Conservation (phyloP, 2,888 invertebrate genomes). For the Alloplasta piceator region DNA sequence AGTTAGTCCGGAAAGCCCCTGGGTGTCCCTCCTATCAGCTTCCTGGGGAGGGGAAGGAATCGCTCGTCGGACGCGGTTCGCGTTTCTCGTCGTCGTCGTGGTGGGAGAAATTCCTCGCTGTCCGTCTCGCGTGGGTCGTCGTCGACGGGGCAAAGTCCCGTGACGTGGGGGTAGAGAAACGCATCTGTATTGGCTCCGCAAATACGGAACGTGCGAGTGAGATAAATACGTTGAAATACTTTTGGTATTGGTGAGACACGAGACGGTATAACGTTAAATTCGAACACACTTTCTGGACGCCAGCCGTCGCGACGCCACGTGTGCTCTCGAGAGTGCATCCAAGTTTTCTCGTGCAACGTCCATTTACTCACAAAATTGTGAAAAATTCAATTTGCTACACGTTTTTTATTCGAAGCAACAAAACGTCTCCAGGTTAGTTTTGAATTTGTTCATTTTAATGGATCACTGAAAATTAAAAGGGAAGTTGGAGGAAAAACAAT, state of each 20-base stretch:
- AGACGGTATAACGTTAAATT: constrained; percentile 24
- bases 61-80: constrained; percentile 50
- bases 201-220: constrained; percentile 34
- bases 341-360: constrained; percentile 4
- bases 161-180: constrained; percentile 39
- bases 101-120: constrained; percentile 53
- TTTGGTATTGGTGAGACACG: background rate
- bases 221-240: constrained; percentile 58
- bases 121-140: constrained; percentile 39
- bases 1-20: constrained; percentile 43
- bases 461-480: too few species aligned
- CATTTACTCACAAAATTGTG: too few species aligned
- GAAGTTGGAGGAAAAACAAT: too few species aligned
- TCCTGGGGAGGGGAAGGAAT: constrained; percentile 55
- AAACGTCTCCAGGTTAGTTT: too few species aligned
- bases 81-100: constrained; percentile 27
- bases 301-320: constrained; percentile 75
- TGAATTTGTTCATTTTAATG: too few species aligned
- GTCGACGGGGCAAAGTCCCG: constrained; percentile 41
- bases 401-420: too few species aligned
- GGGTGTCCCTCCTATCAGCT: constrained; percentile 50
- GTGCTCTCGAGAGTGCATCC: constrained; percentile 54
- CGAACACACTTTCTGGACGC: constrained; percentile 68
- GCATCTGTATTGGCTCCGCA: background rate
- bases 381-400: too few species aligned